Evolutionary conservation across 2,888 invertebrate genomes (phyloP).

Genomic region (Neuroscelio doddi): DNA sequence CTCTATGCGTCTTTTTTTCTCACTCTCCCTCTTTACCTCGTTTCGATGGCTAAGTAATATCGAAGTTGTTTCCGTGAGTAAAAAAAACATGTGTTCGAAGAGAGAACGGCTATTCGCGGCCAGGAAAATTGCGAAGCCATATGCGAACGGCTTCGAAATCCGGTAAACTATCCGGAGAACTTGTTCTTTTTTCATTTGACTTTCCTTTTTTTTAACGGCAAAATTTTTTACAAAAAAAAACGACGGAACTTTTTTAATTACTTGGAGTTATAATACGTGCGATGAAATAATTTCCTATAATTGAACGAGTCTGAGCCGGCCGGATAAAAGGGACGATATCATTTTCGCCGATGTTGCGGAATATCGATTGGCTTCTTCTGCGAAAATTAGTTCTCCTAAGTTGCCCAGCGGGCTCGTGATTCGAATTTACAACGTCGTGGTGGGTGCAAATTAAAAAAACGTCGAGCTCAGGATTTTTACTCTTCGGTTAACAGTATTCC

Average conservation of each 20-base stretch:
- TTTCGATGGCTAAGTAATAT: constrained; percentile 8
- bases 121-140: constrained; percentile 29
- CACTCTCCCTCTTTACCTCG: constrained; percentile 33
- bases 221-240: constrained; percentile 36
- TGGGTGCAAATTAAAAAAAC: constrained; percentile 21
- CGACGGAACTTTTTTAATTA: constrained; percentile 45
- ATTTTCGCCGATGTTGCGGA: constrained; percentile 45
- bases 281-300: constrained; percentile 48
- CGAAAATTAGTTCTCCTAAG: constrained; percentile 44
- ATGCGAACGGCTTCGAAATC: constrained; percentile 45
- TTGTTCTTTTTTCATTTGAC: constrained; percentile 5
- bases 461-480: neutral
- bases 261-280: constrained; percentile 44
- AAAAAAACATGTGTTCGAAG: constrained; percentile 25
- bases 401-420: constrained; percentile 41
- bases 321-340: constrained; percentile 36
- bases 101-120: constrained; percentile 42
- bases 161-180: constrained; percentile 39
- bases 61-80: constrained; percentile 12
- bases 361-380: constrained; percentile 46
- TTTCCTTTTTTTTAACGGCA: constrained; percentile 36
- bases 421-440: constrained; percentile 34
- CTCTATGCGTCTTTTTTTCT: no score
- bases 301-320: constrained; percentile 40
- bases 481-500: no score